A percentile compares a stretch with the other conserved stretches of the same genome.
These are phyloP conservation scores for Acleris holmiana DNA, from an alignment of 2,888 invertebrate species.

Conservation along the genomic window DNA sequence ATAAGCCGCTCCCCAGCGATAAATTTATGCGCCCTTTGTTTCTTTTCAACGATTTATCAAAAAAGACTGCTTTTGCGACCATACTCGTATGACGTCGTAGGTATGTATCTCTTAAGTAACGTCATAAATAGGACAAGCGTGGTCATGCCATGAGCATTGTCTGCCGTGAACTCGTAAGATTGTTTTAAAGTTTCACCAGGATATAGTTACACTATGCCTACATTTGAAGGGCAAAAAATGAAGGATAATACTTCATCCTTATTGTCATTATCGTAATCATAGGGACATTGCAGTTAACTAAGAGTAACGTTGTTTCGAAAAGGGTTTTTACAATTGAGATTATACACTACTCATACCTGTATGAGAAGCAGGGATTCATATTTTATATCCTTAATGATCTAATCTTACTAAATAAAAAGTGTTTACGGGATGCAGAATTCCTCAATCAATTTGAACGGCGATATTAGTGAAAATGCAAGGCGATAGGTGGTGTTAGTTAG, in stretches of 20 bases:
- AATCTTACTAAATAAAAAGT: too few species aligned
- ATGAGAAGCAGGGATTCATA: too few species aligned
- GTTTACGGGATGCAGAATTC: too few species aligned
- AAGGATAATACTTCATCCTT: too few species aligned
- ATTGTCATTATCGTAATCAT: too few species aligned
- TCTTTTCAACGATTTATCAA: slow-evolving; percentile 79
- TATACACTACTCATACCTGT: too few species aligned
- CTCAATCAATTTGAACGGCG: neutral
- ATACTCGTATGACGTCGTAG: slow-evolving; percentile 36
- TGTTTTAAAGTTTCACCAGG: neutral
- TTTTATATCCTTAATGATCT: too few species aligned
- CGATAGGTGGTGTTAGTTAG: slow-evolving; percentile 25
- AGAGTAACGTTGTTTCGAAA: too few species aligned
- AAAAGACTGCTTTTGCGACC: slow-evolving; percentile 62
- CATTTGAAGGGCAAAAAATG: too few species aligned
- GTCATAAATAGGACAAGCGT: slow-evolving; percentile 58
- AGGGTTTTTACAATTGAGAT: too few species aligned
- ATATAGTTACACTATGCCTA: too few species aligned
- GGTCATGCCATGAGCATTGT: slow-evolving; percentile 47
- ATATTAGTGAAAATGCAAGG: slow-evolving; percentile 13
- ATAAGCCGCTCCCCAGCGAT: slow-evolving; percentile 70
- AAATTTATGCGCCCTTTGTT: slow-evolving; percentile 83
- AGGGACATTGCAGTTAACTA: too few species aligned
- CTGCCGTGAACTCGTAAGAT: slow-evolving; percentile 20
- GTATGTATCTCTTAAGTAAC: slow-evolving; percentile 47